phyloP scores from a whole-genome alignment of 2,888 invertebrate genomes.

The Cantharis nigra region DNA sequence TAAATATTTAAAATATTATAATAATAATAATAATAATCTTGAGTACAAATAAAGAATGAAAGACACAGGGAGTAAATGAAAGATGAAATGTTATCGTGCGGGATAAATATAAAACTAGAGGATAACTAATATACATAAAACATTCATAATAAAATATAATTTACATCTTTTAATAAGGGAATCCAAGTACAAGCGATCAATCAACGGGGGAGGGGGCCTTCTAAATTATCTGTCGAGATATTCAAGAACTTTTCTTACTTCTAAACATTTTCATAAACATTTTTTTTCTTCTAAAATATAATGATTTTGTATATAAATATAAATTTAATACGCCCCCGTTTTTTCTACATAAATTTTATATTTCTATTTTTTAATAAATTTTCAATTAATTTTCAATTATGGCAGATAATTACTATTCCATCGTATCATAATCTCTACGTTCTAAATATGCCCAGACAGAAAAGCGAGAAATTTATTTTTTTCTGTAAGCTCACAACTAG shows the following conservation, averaged over 20 bases:
- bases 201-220: slow-evolving; percentile 15
- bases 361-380: slow-evolving; percentile 6
- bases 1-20: slow-evolving; percentile 43
- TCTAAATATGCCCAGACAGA: slow-evolving; percentile 32
- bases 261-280: background rate
- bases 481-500: slow-evolving; percentile 23
- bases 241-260: background rate
- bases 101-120: slow-evolving; percentile 1
- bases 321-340: slow-evolving; percentile 11
- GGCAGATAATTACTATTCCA: slow-evolving; percentile 32
- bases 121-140: slow-evolving; percentile 3
- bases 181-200: slow-evolving; percentile 34
- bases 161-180: slow-evolving; percentile 22
- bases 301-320: slow-evolving; percentile 17
- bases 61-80: slow-evolving; percentile 46
- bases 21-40: slow-evolving; percentile 34
- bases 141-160: slow-evolving; percentile 12
- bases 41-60: slow-evolving; percentile 39
- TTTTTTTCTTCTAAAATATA: background rate
- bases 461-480: slow-evolving; percentile 17
- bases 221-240: background rate
- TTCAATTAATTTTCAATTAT: slow-evolving; percentile 23
- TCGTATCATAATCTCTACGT: slow-evolving; percentile 28
- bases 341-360: slow-evolving; percentile 18
- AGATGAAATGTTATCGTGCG: slow-evolving; percentile 20